Evolutionary conservation across 92 coral and sea anemone species (phyloP).

Genomic region (Micromussa lordhowensis): DNA sequence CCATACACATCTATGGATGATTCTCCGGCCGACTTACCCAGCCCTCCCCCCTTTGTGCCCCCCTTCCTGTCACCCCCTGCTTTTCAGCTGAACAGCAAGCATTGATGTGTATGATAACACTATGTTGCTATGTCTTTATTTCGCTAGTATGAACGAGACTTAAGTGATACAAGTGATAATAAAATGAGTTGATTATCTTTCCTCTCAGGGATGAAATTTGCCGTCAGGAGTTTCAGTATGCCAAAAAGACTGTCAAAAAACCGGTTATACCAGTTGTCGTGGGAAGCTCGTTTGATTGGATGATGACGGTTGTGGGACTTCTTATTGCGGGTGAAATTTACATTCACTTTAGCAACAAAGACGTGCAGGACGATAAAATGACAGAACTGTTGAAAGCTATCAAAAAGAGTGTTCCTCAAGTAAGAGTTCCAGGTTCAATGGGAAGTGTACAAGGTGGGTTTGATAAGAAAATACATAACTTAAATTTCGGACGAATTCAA

Average conservation of each 20-base stretch:
- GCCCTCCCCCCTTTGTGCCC: no score
- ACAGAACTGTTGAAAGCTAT: slow-evolving; percentile 76
- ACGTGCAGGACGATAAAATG: slow-evolving; percentile 74
- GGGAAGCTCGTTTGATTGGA: slow-evolving; percentile 95
- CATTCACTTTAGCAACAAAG: slow-evolving; percentile 88
- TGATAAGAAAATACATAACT: not conserved
- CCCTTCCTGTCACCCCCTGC: no score
- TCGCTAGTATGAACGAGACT: no score
- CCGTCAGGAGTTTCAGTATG: slow-evolving; percentile 95
- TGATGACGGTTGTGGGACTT: slow-evolving; percentile 94
- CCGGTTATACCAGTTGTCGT: slow-evolving; percentile 93
- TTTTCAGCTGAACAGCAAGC: no score
- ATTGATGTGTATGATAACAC: no score
- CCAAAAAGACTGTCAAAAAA: slow-evolving; percentile 91
- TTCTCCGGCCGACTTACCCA: no score
- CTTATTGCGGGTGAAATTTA: slow-evolving; percentile 95
- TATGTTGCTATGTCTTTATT: no score
- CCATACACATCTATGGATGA: no score
- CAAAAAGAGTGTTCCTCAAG: slow-evolving; percentile 72
- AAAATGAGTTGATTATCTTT: not conserved
- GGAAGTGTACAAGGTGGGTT: slow-evolving; percentile 32
- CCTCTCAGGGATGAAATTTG: slow-evolving; percentile 84
- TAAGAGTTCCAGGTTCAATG: slow-evolving; percentile 7
- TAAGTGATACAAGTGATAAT: not conserved
- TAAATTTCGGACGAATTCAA: no score